Percentiles rank a stretch among this genome's conserved stretches.
phyloP scores from a whole-genome alignment of 2,113 vertebrate species.

The Odontesthes bonariensis region DNA sequence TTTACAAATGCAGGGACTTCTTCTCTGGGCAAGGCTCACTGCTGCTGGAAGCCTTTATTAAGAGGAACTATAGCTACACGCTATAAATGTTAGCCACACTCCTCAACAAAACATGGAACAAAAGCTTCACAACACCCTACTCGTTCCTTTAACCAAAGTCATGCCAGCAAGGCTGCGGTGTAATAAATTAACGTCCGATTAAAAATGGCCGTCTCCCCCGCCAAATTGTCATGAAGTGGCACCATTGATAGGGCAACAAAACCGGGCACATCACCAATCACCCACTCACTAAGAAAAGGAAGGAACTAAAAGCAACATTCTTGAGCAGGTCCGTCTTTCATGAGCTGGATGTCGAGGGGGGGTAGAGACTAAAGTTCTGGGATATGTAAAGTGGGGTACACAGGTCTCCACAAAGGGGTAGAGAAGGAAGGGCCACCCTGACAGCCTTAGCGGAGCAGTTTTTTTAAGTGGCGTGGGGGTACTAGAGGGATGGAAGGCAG shows the following conservation, averaged over 20 bases:
- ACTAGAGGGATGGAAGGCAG: conserved; percentile 72
- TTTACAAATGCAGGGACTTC: conserved; percentile 30
- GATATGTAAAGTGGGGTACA: conserved; percentile 74
- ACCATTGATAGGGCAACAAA: conserved; percentile 76
- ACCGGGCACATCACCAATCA: conserved; percentile 79
- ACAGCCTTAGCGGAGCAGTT: conserved; percentile 67
- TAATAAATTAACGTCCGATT: conserved; percentile 81
- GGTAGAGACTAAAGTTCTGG: conserved; percentile 60
- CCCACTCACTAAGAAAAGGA: conserved; percentile 72
- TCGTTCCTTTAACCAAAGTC: conserved; percentile 74
- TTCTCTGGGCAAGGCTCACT: conserved; percentile 38
- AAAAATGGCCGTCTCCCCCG: conserved; percentile 77
- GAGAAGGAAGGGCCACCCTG: conserved; percentile 78
- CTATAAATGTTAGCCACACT: conserved; percentile 82
- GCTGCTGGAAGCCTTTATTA: conserved; percentile 58
- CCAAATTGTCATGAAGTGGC: conserved; percentile 80
- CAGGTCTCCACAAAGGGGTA: conserved; percentile 68
- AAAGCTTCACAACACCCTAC: conserved; percentile 76
- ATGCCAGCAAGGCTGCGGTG: conserved; percentile 61
- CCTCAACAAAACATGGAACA: conserved; percentile 78
- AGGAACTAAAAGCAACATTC: conserved; percentile 80
- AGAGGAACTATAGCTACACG: conserved; percentile 70
- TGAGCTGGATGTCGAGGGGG: conserved; percentile 38
- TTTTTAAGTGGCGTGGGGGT: conserved; percentile 57
- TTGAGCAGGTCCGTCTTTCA: conserved; percentile 75